Evolutionary conservation across 2,888 invertebrate species (phyloP), one percentile per base, ranked within the genome.

Genomic region (Horisme vitalbata): DNA sequence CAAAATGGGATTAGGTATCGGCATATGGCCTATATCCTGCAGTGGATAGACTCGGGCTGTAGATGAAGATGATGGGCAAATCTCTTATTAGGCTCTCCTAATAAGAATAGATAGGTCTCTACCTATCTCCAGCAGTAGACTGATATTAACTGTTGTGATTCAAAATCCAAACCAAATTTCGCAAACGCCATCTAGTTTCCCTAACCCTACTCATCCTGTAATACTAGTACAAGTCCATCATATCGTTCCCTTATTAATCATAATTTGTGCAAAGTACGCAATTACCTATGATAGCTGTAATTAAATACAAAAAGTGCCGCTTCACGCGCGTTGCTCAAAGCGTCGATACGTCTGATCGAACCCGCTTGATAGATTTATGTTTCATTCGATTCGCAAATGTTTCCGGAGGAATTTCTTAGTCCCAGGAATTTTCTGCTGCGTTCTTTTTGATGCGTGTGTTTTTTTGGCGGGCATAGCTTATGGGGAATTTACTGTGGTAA

Each of bases 311-410:
- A 59, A 59, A 59, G 26, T 30, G 51, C 41, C 56, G 54, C 49
- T 48, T 57, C 57, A 57, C 56, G 59, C 48, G 33, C 41, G n/a
- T 14, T 44, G 57, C 35, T 53, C 60, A 60, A 57, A 57, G 57
- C 26, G 41, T 44, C 50, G 50, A 57, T 34, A 49, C 35, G 48
- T 44, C 24, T 49, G 44, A 49, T 49, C 48, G 39, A 39, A 30
- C 38, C 43, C 28, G 33, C 38, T 11, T 18, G 48, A 59, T 56
- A 55, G 59, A 56, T 55, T 52, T 47, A 44, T 43, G 54, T 55
- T 41, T 23, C 34, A 30, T 41, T 56, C 50, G 53, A 56, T 53
- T 48, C 33, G 33, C 48, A 23, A 48, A 48, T 48, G 20, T 26
- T 34, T 33, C 33, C 32, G 2, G 9, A 24, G 20, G 38, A 30